A percentile compares a stretch with the other conserved stretches of the same genome.
These are phyloP conservation scores for Drosophila jambulina DNA, from an alignment of 1,140 invertebrate species.

Conservation along the genomic window DNA sequence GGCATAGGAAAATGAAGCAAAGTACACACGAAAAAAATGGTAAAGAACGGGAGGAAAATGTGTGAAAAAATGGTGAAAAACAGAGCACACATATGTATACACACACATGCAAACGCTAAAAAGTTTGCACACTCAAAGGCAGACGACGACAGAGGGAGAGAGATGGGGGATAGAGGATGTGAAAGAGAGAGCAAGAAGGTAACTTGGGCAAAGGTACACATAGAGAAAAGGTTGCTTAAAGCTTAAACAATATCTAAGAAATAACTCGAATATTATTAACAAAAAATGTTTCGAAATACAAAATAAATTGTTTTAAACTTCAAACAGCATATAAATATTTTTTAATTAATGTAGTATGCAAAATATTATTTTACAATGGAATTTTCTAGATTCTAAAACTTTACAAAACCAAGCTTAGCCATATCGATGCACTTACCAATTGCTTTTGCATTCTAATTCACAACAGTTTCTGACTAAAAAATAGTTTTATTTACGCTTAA, in stretches of 20 bases:
- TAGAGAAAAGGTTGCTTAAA: too few relatives aligned
- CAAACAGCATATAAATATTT: too few relatives aligned
- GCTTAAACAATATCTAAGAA: not conserved
- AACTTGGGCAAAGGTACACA: conserved; percentile 39
- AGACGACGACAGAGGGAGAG: conserved; percentile 56
- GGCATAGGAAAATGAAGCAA: conserved; percentile 74
- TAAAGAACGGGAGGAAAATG: conserved; percentile 19
- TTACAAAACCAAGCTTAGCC: too few relatives aligned
- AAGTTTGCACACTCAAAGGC: conserved; percentile 76
- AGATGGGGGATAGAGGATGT: conserved; percentile 7
- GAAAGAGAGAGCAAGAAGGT: conserved; percentile 33
- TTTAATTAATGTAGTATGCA: too few relatives aligned
- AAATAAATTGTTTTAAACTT: too few relatives aligned
- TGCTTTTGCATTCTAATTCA: too few relatives aligned
- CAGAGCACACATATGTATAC: conserved; percentile 14
- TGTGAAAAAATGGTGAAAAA: conserved; percentile 33
- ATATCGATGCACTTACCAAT: too few relatives aligned
- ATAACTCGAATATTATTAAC: too few relatives aligned
- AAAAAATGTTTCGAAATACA: too few relatives aligned
- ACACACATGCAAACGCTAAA: conserved; percentile 48
- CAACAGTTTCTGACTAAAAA: not conserved
- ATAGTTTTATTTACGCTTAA: too few relatives aligned
- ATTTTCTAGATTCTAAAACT: too few relatives aligned
- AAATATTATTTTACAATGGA: too few relatives aligned
- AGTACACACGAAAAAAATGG: conserved; percentile 40